Conservation (phyloP, 2,113 vertebrate genomes). For the Sebastes fasciatus region DNA sequence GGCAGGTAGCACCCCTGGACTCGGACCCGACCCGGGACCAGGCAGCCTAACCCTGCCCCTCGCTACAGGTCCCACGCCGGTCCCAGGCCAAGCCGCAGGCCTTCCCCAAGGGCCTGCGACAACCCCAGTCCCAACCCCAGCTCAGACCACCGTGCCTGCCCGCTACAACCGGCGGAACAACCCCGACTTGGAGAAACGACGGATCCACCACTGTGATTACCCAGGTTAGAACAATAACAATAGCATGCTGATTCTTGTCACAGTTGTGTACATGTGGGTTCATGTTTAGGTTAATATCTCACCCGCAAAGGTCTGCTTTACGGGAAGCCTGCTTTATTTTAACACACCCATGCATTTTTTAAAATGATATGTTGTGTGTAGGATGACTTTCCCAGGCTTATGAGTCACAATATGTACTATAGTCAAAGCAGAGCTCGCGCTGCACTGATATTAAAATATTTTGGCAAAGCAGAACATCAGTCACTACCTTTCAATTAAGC, state of each 20-base stretch:
- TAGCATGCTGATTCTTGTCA: conserved; percentile 1
- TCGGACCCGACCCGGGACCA: conserved; percentile 63
- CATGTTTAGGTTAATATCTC: conserved; percentile 48
- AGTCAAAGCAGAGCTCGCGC: not conserved
- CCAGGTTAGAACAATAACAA: conserved; percentile 85
- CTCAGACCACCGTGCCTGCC: conserved; percentile 84
- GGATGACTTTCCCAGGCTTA: conserved; percentile 38
- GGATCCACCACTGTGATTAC: conserved; percentile 99
- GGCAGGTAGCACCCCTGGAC: conserved; percentile 83
- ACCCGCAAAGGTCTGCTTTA: conserved; percentile 28
- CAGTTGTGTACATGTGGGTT: conserved; percentile 3
- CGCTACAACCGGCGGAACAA: conserved; percentile 98
- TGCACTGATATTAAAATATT: conserved; percentile 37
- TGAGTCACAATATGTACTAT: conserved; percentile 10
- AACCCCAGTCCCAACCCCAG: conserved; percentile 40
- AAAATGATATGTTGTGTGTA: conserved; percentile 42
- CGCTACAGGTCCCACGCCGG: conserved; percentile 38
- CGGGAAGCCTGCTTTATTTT: conserved; percentile 46
- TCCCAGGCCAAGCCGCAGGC: conserved; percentile 61
- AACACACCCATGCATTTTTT: conserved; percentile 28
- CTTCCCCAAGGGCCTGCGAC: conserved; percentile 72
- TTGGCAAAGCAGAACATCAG: not conserved
- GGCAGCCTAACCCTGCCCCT: conserved; percentile 70
- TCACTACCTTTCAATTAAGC: conserved; percentile 37
- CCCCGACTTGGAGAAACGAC: conserved; percentile 96